Evolutionary conservation across 2,797 vertebrate genomes (phyloP).

Genomic region (Potorous gilbertii): DNA sequence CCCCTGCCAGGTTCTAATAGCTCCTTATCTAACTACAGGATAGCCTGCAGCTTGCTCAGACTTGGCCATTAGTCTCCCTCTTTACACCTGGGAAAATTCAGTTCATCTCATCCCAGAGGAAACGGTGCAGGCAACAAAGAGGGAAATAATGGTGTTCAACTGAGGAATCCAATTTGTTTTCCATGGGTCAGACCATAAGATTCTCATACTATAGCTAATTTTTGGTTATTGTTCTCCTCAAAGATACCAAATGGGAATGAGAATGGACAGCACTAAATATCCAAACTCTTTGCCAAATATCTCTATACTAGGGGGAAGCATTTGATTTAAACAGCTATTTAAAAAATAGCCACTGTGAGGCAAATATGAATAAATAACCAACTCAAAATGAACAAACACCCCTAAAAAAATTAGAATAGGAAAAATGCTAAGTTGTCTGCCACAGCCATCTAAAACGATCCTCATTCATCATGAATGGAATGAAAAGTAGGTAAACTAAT

Average conservation of each 20-base stretch:
- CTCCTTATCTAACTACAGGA: background rate
- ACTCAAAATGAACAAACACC: constrained; percentile 53
- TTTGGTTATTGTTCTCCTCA: background rate
- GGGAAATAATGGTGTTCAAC: background rate
- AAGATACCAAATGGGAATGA: background rate
- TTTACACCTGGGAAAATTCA: constrained; percentile 4
- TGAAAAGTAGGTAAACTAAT: constrained; percentile 67
- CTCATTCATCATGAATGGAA: constrained; percentile 67
- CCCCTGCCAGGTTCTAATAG: background rate
- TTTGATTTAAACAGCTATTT: constrained; percentile 18
- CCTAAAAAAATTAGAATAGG: constrained; percentile 27
- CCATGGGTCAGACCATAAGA: background rate
- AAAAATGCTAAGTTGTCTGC: constrained; percentile 52
- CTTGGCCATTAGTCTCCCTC: background rate
- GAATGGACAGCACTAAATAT: background rate
- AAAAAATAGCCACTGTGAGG: constrained; percentile 11
- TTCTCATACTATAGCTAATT: background rate
- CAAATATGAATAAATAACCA: constrained; percentile 65
- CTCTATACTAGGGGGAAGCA: constrained; percentile 32
- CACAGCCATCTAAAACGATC: constrained; percentile 55
- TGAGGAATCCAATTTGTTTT: background rate
- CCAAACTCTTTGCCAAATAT: background rate
- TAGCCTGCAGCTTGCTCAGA: constrained; percentile 1
- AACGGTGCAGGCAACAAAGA: background rate
- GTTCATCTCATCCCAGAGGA: background rate